Evolutionary conservation across 2,888 invertebrate genomes (phyloP), one percentile per base, ranked within the genome.

Genomic region (Catocala fraxini): DNA sequence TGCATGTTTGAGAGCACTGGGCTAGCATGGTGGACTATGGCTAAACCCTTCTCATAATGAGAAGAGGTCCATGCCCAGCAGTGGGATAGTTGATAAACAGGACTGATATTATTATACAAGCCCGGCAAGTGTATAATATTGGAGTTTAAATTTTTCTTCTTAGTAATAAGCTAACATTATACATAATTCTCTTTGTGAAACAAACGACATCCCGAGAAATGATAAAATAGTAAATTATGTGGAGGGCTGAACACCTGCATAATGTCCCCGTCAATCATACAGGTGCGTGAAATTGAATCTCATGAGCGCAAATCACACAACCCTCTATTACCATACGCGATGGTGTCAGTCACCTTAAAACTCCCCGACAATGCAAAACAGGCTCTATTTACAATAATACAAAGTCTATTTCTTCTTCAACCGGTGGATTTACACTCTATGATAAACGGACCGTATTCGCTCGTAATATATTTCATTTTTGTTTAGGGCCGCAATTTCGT

Each of bases 221-320:
- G 81, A 85, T 84, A 85, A 83, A 89, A 87, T 86, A 89, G 88
- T 89, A 88, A 90, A 89, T 89, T 85, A 86, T 86, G 82, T 81
- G 79, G 75, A 84, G 82, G 75, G 77, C 81, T 81, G 88, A 83
- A 81, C 80, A 85, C 81, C 88, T 88, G 90, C 88, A 91, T 91
- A 91, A 91, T 89, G 86, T 84, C 71, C 76, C 84, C 90, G 90
- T 92, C 91, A 90, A 90, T 92, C 92, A 91, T 88, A 88, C 83
- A 85, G 80, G 83, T 85, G 89, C 89, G 89, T 90, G 89, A 90
- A 92, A 92, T 92, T 92, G 92, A 91, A 91, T 90, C 91, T 89
- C 90, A 90, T 90, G 87, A 90, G 89, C 89, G 87, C 91, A 91
- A 92, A 91, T 92, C 91, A 90, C 85, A 89, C 86, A 84, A 71